Evolutionary conservation across 2,797 vertebrate species (phyloP).

Genomic region (Esox masquinongy): DNA sequence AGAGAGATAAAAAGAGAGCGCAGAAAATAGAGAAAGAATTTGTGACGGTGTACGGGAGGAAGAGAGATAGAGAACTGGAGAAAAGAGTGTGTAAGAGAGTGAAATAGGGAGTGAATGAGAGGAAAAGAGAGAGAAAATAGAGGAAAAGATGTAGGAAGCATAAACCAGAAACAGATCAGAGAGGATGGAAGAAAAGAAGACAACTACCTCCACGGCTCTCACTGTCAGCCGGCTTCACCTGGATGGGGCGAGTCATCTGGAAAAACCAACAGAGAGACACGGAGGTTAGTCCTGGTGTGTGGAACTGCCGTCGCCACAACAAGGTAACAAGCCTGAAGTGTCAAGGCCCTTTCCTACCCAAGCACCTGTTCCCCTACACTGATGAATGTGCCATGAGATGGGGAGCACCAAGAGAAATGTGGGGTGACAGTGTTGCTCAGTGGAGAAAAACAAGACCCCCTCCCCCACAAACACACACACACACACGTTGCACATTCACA

Average conservation of each 20-base stretch:
- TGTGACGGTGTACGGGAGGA: background rate
- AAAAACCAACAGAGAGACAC: slow-evolving; percentile 47
- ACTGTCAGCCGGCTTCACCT: slow-evolving; percentile 99
- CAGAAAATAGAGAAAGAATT: background rate
- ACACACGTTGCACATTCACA: slow-evolving; percentile 5
- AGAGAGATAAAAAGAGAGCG: slow-evolving; percentile 3
- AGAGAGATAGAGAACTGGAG: slow-evolving; percentile 27
- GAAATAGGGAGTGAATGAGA: background rate
- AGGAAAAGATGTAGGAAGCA: slow-evolving; percentile 10
- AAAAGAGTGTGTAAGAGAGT: background rate
- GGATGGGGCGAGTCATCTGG: slow-evolving; percentile 98
- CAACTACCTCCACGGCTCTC: slow-evolving; percentile 99
- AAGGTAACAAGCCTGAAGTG: slow-evolving; percentile 49
- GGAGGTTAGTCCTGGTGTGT: slow-evolving; percentile 58
- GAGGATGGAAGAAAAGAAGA: slow-evolving; percentile 73
- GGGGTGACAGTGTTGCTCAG: slow-evolving; percentile 40
- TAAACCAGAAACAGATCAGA: slow-evolving; percentile 49
- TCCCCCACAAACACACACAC: too few relatives aligned
- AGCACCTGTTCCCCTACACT: slow-evolving; percentile 45
- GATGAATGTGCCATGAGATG: slow-evolving; percentile 41
- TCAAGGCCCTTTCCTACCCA: slow-evolving; percentile 41
- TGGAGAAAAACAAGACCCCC: slow-evolving; percentile 40
- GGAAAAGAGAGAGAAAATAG: slow-evolving; percentile 6
- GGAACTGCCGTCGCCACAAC: slow-evolving; percentile 32
- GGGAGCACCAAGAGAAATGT: slow-evolving; percentile 32